Conservation (phyloP, 2,888 invertebrate species). For the Drosophila affinis region DNA sequence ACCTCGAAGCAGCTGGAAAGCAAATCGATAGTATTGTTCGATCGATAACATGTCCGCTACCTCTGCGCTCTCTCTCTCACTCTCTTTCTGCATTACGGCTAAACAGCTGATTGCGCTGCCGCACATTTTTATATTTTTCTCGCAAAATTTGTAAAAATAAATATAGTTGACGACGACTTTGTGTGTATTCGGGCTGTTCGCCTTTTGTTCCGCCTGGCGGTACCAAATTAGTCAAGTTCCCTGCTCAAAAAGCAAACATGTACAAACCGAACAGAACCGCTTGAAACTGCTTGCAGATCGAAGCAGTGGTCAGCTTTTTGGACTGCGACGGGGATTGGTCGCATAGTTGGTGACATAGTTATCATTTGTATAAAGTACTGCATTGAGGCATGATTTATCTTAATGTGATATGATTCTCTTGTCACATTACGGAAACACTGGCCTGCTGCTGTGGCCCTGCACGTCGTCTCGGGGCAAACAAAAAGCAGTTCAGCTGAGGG, state of each 20-base stretch:
- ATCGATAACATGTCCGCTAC: slow-evolving; percentile 35
- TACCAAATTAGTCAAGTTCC: slow-evolving; percentile 36
- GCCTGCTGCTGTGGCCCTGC: slow-evolving; percentile 32
- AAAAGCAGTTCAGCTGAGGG: slow-evolving; percentile 27
- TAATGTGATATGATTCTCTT: slow-evolving; percentile 48
- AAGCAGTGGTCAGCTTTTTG: slow-evolving; percentile 11
- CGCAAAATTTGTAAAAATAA: slow-evolving; percentile 35
- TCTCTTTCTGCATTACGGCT: neutral
- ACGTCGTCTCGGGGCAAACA: slow-evolving; percentile 63
- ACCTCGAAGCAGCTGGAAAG: slow-evolving; percentile 43
- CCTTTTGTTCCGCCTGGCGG: slow-evolving; percentile 25
- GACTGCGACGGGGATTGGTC: slow-evolving; percentile 1
- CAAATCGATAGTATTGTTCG: slow-evolving; percentile 42
- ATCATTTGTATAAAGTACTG: slow-evolving; percentile 72
- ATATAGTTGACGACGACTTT: slow-evolving; percentile 29
- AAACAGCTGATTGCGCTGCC: slow-evolving; percentile 24
- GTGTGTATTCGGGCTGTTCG: slow-evolving; percentile 26
- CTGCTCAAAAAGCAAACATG: slow-evolving; percentile 31
- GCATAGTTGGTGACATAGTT: slow-evolving; percentile 9
- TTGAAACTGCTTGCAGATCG: slow-evolving; percentile 38
- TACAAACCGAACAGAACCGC: slow-evolving; percentile 31
- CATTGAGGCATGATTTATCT: slow-evolving; percentile 63
- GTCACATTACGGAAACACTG: slow-evolving; percentile 17
- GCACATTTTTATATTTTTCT: slow-evolving; percentile 22
- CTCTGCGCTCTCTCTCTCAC: neutral